Evolutionary conservation across 2,797 vertebrate genomes (phyloP).

Genomic region (Danio kyathit): DNA sequence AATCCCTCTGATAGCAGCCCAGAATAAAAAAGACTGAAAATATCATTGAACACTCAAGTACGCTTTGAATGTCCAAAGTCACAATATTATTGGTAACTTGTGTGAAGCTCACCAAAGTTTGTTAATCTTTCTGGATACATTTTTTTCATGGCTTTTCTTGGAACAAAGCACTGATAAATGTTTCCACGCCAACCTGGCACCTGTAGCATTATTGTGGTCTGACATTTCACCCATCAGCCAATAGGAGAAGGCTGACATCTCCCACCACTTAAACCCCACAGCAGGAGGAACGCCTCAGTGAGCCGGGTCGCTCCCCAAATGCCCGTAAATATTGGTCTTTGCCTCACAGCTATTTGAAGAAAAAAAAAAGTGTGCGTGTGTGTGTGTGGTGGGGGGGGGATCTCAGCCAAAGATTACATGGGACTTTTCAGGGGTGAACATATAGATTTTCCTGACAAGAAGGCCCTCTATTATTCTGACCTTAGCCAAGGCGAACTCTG

Average conservation of each 20-base stretch:
- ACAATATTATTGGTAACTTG: not conserved
- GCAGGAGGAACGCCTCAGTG: slow-evolving; percentile 51
- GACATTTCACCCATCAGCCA: slow-evolving; percentile 67
- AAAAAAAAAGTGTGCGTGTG: not conserved
- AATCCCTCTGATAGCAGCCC: not conserved
- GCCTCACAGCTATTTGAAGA: slow-evolving; percentile 54
- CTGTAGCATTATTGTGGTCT: slow-evolving; percentile 72
- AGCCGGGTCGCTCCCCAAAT: slow-evolving; percentile 55
- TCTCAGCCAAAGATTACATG: slow-evolving; percentile 68
- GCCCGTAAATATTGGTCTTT: slow-evolving; percentile 56
- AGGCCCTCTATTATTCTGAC: slow-evolving; percentile 76
- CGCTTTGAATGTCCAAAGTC: not conserved
- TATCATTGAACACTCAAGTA: not conserved
- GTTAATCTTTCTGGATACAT: slow-evolving; percentile 31
- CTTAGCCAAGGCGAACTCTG: slow-evolving; percentile 75
- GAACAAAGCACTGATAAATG: slow-evolving; percentile 61
- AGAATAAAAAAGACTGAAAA: not conserved
- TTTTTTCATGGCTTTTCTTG: slow-evolving; percentile 44
- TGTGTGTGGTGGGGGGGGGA: not conserved
- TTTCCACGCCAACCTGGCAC: slow-evolving; percentile 67
- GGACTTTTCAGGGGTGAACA: slow-evolving; percentile 78
- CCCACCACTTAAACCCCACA: slow-evolving; percentile 53
- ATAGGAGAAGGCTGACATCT: slow-evolving; percentile 57
- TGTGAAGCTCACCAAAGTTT: slow-evolving; percentile 20
- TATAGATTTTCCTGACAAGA: slow-evolving; percentile 85